Base-by-base conservation (phyloP, 2,888 invertebrate genomes). In the Thecocarcelia acutangulata region DNA sequence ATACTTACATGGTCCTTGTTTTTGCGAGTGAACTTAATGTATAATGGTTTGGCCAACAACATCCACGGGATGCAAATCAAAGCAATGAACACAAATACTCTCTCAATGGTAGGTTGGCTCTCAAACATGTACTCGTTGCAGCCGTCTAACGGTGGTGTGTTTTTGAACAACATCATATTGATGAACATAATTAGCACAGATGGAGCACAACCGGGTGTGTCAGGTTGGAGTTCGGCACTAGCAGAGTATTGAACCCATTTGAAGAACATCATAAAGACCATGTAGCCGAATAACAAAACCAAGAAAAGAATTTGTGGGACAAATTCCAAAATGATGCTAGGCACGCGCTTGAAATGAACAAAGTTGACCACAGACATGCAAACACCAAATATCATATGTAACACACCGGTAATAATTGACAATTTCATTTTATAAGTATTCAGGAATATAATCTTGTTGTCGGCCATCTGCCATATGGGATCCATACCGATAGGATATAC, bases 391-490 rank as follows among this genome's bases (percentile, higher is more conserved):
- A 97, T 93, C 98, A 98, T 98, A 91, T 98, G 98, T 40, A 94
- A 88, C 5, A 98, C 96, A 70, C 98, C 98, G 85, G 98, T 94
- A 81, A 98, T 96, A 73, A 98, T 97, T 68, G 98, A 98, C 85
- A 98, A 92, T 89, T 97, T 97, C 98, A 98, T 98, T 92, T 98
- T 98, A 92, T 95, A 97, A 0, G 97, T 97, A 92, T 98, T 98
- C 83, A 96, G 92, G 92, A 98, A 98, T 83, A 97, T 95, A 85
- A 98, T 97, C 92, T 98, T 97, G 92, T 98, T 98, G 84, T 93
- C 93, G n/a, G 95, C 93, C 90, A 94, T 88, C 92, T 95, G 95
- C 95, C 95, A 95, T 3, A 95, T 93, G 0, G 93, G 93, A 87
- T 93, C 98, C 86, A 98, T 91, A 2, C 99, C 99, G 83, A 98